Conservation (phyloP, 2,797 vertebrate species). For the Cynopterus sphinx region DNA sequence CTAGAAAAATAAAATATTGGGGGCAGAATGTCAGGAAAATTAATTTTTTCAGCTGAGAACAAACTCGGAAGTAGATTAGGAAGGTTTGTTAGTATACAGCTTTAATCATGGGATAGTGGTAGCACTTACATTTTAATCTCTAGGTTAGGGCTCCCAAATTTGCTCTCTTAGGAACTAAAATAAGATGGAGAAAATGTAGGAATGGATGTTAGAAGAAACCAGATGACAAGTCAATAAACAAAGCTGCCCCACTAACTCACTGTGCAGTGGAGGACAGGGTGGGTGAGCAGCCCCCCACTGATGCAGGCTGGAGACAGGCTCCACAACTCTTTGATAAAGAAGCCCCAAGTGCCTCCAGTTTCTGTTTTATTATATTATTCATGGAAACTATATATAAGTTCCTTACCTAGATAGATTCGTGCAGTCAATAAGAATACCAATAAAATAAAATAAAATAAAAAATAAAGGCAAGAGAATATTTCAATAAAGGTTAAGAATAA, state of each 20-base stretch:
- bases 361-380: neutral
- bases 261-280: fast-evolving
- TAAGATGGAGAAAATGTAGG: neutral
- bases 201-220: neutral
- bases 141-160: neutral
- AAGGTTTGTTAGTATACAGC: neutral
- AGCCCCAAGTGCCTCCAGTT: neutral
- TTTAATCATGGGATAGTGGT: neutral
- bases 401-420: neutral
- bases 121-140: neutral
- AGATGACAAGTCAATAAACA: neutral
- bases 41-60: neutral
- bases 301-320: no score
- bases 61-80: neutral
- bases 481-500: neutral
- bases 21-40: neutral
- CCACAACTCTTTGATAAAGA: neutral
- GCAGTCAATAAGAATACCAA: neutral
- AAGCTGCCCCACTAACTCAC: neutral
- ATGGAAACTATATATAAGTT: neutral
- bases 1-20: slow-evolving; percentile 24
- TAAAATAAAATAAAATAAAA: no score
- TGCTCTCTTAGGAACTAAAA: neutral
- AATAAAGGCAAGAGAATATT: neutral
- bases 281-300: neutral